Conservation (phyloP, 2,113 vertebrate species). For the Macheiramphus alcinus region DNA sequence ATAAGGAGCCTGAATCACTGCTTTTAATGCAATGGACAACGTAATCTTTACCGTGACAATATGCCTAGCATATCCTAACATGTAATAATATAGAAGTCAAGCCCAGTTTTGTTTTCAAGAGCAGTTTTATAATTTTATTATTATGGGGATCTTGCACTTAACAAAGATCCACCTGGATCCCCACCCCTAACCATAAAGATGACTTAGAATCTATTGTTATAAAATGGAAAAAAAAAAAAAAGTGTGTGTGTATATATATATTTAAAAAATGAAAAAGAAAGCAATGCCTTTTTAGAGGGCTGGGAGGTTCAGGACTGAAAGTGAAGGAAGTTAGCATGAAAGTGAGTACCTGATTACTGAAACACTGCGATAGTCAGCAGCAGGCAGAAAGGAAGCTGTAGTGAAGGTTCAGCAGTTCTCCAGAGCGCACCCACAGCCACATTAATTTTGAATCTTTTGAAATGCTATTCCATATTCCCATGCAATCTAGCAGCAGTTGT, state of each 20-base stretch:
- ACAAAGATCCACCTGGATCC: not conserved
- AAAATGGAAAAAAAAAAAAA: not conserved
- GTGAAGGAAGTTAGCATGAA: not conserved
- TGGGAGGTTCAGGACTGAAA: not conserved
- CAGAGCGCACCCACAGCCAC: not conserved
- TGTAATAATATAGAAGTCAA: not conserved
- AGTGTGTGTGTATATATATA: accelerated
- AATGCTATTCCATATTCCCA: conserved; percentile 18
- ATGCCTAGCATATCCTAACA: not conserved
- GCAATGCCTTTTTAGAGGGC: not conserved
- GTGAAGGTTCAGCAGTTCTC: conserved; percentile 45
- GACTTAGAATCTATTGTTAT: not conserved
- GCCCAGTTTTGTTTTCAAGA: not conserved
- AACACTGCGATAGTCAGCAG: not conserved
- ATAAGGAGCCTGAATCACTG: not conserved
- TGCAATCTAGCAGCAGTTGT: conserved; percentile 41
- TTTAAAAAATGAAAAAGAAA: not conserved
- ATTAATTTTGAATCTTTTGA: conserved; percentile 48
- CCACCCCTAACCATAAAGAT: not conserved
- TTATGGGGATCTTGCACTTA: not conserved
- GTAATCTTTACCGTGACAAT: not conserved
- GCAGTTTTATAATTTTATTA: not conserved
- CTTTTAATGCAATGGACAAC: not conserved
- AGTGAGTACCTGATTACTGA: conserved; percentile 17
- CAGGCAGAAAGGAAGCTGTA: conserved; percentile 22